phyloP scores from a whole-genome alignment of 2,113 vertebrate genomes.

The Montifringilla adamsi region DNA sequence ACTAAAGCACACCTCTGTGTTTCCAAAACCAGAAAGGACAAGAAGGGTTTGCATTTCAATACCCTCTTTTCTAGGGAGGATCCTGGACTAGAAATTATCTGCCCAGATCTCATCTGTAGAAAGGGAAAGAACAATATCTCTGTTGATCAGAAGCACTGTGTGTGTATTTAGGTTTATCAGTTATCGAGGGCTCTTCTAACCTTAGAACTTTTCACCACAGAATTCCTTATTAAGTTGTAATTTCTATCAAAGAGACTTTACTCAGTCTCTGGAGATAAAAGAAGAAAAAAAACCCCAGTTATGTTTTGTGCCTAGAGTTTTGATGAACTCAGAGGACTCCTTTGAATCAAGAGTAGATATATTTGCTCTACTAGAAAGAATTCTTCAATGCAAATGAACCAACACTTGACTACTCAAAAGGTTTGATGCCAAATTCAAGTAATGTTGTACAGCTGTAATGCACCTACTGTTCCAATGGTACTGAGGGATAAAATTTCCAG shows the following conservation, averaged over 20 bases:
- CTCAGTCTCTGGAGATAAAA: neutral
- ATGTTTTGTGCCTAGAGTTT: neutral
- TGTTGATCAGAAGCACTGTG: neutral
- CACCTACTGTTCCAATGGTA: neutral
- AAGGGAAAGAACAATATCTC: neutral
- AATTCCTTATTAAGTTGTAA: neutral
- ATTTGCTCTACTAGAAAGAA: neutral
- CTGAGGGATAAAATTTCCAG: neutral
- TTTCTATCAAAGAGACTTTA: neutral
- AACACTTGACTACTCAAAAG: neutral
- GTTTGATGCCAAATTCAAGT: neutral
- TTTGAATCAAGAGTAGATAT: neutral
- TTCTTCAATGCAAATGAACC: neutral
- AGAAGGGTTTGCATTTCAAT: neutral
- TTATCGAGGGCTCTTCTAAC: neutral
- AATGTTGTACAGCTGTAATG: neutral
- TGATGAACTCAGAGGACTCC: neutral
- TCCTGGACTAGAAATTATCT: neutral
- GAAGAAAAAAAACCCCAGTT: fast-evolving
- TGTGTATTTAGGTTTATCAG: neutral
- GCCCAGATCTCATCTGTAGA: neutral
- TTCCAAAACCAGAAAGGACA: neutral
- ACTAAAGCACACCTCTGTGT: neutral
- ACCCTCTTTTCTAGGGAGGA: neutral
- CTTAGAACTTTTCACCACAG: neutral